Base-by-base conservation (phyloP, 2,888 invertebrate genomes). In the Meiosimyza platycephala region DNA sequence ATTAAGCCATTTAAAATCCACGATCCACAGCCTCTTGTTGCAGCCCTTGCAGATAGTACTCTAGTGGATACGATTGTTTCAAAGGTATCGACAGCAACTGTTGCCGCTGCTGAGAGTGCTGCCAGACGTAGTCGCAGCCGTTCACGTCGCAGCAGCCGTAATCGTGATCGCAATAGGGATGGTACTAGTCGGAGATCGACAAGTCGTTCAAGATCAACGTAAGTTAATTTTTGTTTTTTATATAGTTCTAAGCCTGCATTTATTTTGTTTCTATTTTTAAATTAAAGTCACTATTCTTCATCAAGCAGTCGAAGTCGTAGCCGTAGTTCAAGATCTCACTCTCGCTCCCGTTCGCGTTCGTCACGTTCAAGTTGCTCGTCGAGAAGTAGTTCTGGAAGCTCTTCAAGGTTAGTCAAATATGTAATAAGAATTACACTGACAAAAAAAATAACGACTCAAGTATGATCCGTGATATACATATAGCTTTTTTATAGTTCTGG, bases 141-240 rank as follows among this genome's bases (percentile, higher is more conserved):
- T 52, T 84, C 85, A 1, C 79, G 85, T 6, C 81, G 83, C 48
- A 82, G 80, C 40, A 76, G 76, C 22, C 74, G 74, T 48, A 74
- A 48, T 28, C 72, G 74, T 47, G 67, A 72, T n/a, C 68, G 69
- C 57, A 73, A 70, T n/a, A 63, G 48, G 62, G 72, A 70, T 68
- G 73, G 72, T 47, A 48, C 65, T 13, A 75, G 76, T 71, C 84
- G 81, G 75, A 81, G 80, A 71, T 81, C 83, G 33, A 80, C 76
- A 75, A 89, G 89, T 79, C 89, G 88, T 18, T 90, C 90, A 48
- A 81, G 88, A 78, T 90, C 89, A n/a, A 87, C 88, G 75, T 80
- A 77, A 78, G 79, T 72, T 52, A 2, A 50, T 59, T 66, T 65
- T 15, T n/a, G n/a, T n/a, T 18, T 16, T 47, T 16, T 64, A 55